Conservation (phyloP, 2,888 invertebrate genomes). For the Pyrochroa serraticornis region DNA sequence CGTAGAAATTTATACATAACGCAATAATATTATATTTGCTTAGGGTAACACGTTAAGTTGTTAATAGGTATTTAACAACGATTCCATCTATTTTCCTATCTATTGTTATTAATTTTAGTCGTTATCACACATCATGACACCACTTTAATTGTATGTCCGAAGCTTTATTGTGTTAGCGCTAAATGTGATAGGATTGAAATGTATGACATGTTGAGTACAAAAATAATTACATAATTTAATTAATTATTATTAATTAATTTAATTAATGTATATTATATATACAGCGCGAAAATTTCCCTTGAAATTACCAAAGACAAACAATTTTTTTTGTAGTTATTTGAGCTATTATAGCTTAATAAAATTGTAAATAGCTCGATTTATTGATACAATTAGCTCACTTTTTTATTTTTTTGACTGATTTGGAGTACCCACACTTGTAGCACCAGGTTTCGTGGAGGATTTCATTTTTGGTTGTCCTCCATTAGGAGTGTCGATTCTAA, state of each 20-base stretch:
- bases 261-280: conserved; percentile 30
- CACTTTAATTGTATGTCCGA: background rate
- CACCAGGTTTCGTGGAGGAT: conserved; percentile 17
- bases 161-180: background rate
- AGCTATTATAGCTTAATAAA: conserved; percentile 3
- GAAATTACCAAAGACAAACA: conserved; percentile 26
- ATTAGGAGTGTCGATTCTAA: conserved; percentile 41
- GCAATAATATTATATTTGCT: conserved; percentile 19
- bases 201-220: conserved; percentile 16
- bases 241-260: too few relatives aligned
- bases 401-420: conserved; percentile 35
- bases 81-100: conserved; percentile 10
- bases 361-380: conserved; percentile 1
- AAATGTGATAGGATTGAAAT: background rate
- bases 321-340: conserved; percentile 16
- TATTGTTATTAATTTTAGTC: background rate
- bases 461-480: conserved; percentile 7
- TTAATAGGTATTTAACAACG: conserved; percentile 10
- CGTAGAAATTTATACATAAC: conserved; percentile 23
- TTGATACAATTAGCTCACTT: conserved; percentile 10
- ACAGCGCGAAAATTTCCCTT: conserved; percentile 17
- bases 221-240: conserved; percentile 9
- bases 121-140: background rate
- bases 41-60: conserved; percentile 15
- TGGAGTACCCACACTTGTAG: conserved; percentile 21